Evolutionary conservation across 2,888 invertebrate species (phyloP).

Genomic region (Gastracanthus pulcherrimus): DNA sequence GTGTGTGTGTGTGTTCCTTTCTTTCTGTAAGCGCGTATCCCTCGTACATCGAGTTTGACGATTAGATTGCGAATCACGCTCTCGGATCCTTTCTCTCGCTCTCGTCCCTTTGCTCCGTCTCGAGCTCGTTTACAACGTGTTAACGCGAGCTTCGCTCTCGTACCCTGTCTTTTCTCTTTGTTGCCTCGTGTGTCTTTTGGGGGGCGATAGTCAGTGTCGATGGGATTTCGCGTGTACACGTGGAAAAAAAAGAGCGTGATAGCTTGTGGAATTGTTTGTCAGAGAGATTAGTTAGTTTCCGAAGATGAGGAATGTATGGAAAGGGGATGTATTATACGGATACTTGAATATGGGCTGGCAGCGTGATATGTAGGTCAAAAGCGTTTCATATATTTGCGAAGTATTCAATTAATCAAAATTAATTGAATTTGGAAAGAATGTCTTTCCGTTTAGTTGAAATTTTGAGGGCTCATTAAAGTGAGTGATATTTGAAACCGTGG

Average conservation of each 20-base stretch:
- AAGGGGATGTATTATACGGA: background rate
- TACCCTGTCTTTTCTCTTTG: background rate
- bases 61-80: slow-evolving; percentile 62
- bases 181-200: background rate
- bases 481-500: too few species aligned
- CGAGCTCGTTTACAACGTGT: slow-evolving; percentile 34
- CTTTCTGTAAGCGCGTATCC: background rate
- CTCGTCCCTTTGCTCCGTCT: background rate
- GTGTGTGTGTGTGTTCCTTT: too few species aligned
- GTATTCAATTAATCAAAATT: too few species aligned
- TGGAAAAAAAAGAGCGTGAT: background rate
- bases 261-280: background rate
- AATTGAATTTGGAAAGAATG: too few species aligned
- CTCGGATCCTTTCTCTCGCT: background rate
- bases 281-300: background rate
- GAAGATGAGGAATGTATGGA: background rate
- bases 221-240: background rate
- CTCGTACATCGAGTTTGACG: slow-evolving; percentile 57
- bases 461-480: too few species aligned
- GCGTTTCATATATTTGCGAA: too few species aligned
- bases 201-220: background rate
- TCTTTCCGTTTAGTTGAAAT: too few species aligned
- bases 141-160: background rate
- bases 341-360: too few species aligned
- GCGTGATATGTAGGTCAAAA: background rate